phyloP scores from a whole-genome alignment of 2,888 invertebrate genomes.

The Brenthis daphne region DNA sequence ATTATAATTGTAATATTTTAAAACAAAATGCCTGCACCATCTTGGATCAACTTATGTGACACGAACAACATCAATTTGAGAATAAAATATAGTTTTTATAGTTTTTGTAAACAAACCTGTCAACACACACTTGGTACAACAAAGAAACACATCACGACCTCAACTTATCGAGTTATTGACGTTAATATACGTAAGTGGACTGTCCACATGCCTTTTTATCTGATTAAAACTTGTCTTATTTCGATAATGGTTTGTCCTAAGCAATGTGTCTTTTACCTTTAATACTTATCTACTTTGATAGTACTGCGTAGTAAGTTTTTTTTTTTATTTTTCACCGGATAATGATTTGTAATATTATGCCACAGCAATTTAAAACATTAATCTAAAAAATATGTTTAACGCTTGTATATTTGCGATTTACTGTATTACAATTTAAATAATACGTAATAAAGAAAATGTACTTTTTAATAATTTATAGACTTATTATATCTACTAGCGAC shows the following conservation, averaged over 20 bases:
- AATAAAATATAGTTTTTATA: not conserved
- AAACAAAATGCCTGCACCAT: too few relatives aligned
- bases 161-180: constrained; percentile 36
- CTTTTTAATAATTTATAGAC: too few relatives aligned
- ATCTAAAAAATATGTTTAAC: too few relatives aligned
- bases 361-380: too few relatives aligned
- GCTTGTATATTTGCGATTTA: too few relatives aligned
- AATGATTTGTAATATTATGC: too few relatives aligned
- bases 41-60: too few relatives aligned
- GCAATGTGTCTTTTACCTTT: constrained; percentile 21
- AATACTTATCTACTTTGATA: not conserved
- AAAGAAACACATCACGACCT: constrained; percentile 17
- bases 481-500: too few relatives aligned
- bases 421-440: too few relatives aligned
- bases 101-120: constrained; percentile 8
- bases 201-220: constrained; percentile 40
- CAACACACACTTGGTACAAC: constrained; percentile 9
- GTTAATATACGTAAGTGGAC: constrained; percentile 43
- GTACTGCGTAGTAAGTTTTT: not conserved
- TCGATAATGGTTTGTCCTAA: constrained; percentile 38
- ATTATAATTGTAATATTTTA: too few relatives aligned
- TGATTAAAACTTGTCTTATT: constrained; percentile 44
- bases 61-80: too few relatives aligned
- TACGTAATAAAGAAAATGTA: too few relatives aligned
- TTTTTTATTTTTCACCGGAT: not conserved